Evolutionary conservation across 2,888 invertebrate genomes (phyloP).

Genomic region (Augiades crinisus): DNA sequence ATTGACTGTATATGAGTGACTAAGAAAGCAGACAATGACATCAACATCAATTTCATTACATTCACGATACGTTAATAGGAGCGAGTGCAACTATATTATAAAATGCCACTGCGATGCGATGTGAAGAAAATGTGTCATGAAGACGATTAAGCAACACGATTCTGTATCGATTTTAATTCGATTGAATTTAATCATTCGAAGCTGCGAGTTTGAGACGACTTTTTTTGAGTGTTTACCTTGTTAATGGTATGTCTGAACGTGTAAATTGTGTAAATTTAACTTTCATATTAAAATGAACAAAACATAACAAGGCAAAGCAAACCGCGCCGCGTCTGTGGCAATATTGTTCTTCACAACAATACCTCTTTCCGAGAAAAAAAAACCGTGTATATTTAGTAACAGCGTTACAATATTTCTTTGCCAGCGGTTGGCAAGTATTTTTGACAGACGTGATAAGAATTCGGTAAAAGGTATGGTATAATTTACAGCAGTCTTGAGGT

Average conservation of each 20-base stretch:
- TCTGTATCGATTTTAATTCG: no score
- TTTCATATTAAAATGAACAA: not conserved
- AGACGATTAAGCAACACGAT: no score
- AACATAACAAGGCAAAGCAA: slow-evolving; percentile 12
- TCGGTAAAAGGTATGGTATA: not conserved
- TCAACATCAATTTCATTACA: slow-evolving; percentile 30
- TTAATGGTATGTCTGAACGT: no score
- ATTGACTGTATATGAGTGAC: slow-evolving; percentile 8
- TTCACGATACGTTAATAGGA: no score
- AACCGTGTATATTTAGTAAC: slow-evolving; percentile 17
- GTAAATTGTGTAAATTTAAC: no score
- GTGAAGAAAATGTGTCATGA: no score
- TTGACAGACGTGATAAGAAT: no score
- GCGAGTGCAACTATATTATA: no score
- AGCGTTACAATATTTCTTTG: not conserved
- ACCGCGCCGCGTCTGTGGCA: slow-evolving; percentile 25
- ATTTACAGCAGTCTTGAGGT: no score
- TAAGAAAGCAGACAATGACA: slow-evolving; percentile 16
- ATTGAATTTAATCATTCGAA: no score
- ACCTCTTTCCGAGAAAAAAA: slow-evolving; percentile 32
- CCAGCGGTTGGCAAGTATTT: not conserved
- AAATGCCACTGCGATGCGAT: no score
- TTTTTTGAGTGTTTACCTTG: no score
- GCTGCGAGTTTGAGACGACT: not conserved
- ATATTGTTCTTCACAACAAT: slow-evolving; percentile 32